A percentile compares a stretch with the other conserved stretches of the same genome.
These are phyloP conservation scores for Perca schrenkii DNA, from an alignment of 2,113 vertebrate species.

Conservation along the genomic window DNA sequence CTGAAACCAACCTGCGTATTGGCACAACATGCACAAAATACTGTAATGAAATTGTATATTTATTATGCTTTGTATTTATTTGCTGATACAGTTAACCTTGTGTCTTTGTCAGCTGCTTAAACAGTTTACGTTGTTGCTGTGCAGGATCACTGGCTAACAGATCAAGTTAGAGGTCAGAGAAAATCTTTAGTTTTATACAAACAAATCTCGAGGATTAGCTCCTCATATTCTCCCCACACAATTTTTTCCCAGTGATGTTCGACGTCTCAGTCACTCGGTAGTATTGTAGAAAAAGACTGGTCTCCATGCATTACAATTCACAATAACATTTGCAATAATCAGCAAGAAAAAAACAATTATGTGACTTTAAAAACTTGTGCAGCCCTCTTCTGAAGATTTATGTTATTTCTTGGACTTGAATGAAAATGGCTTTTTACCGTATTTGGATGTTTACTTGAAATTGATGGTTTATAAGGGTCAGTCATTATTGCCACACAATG, in stretches of 20 bases:
- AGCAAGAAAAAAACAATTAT: not conserved
- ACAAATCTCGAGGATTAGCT: constrained; percentile 52
- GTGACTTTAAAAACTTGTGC: constrained; percentile 1
- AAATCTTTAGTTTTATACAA: constrained; percentile 51
- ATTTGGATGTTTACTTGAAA: constrained; percentile 33
- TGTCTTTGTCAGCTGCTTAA: not conserved
- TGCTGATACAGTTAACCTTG: not conserved
- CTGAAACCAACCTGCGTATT: not conserved
- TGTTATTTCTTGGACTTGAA: not conserved
- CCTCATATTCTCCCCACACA: constrained; percentile 23
- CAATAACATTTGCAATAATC: not conserved
- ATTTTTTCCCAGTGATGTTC: not conserved
- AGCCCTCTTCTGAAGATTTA: not conserved
- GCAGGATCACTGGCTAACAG: constrained; percentile 42
- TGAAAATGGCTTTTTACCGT: constrained; percentile 1
- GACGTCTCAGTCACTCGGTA: constrained; percentile 2
- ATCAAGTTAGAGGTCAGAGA: constrained; percentile 48
- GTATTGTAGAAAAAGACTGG: not conserved
- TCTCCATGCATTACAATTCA: not conserved
- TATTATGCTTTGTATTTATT: constrained; percentile 10
- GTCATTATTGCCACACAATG: not conserved
- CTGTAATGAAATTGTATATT: constrained; percentile 1
- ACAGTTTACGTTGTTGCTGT: constrained; percentile 1
- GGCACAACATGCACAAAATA: not conserved
- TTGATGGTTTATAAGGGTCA: not conserved